Evolutionary conservation across 2,113 vertebrate genomes (phyloP).

Genomic region (Actenoides lindsayi): DNA sequence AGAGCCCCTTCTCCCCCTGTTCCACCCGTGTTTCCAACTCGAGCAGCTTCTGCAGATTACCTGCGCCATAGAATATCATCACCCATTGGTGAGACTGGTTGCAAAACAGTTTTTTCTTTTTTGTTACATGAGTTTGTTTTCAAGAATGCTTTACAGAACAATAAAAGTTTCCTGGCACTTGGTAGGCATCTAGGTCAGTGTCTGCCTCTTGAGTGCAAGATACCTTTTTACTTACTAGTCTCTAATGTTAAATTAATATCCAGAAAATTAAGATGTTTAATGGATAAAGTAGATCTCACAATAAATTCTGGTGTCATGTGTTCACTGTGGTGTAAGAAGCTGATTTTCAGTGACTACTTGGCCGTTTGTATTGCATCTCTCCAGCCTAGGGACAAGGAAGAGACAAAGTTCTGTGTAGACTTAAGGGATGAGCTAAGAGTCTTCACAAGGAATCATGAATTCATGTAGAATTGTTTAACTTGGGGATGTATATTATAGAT

Average conservation of each 20-base stretch:
- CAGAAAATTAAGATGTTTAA: not conserved
- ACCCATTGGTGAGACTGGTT: slow-evolving; percentile 71
- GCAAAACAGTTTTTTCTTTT: too few relatives aligned
- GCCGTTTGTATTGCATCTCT: not conserved
- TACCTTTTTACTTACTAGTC: not conserved
- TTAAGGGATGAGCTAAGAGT: not conserved
- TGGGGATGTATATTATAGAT: not conserved
- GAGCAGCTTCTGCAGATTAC: slow-evolving; percentile 89
- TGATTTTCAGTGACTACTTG: not conserved
- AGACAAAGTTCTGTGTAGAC: not conserved
- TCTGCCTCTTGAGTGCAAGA: not conserved
- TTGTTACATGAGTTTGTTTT: not conserved
- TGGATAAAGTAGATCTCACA: not conserved
- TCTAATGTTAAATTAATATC: not conserved
- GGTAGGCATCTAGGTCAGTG: not conserved
- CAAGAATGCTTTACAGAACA: not conserved
- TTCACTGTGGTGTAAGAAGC: not conserved
- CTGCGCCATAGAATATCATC: slow-evolving; percentile 85
- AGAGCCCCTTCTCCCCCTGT: slow-evolving; percentile 87
- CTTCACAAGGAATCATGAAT: not conserved
- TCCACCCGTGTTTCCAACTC: slow-evolving; percentile 82
- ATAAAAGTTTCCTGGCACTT: not conserved
- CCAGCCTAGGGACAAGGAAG: not conserved
- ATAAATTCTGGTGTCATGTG: not conserved
- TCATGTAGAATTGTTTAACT: not conserved